Evolutionary conservation across 1,140 invertebrate genomes (phyloP).

Genomic region (Bombus balteatus): DNA sequence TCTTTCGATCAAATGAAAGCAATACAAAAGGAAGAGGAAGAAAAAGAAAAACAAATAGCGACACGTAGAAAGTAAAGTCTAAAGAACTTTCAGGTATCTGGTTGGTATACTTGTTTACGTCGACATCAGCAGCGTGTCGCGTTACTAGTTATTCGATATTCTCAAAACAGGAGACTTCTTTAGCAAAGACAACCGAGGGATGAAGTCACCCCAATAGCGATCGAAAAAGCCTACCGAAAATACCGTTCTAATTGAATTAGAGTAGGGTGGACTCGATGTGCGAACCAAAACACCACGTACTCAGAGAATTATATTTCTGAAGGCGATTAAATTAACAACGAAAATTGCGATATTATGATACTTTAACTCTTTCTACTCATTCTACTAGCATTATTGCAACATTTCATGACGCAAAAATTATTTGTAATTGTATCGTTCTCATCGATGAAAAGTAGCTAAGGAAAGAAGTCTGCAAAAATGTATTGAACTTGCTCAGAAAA

Average conservation of each 20-base stretch:
- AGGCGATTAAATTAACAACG: not conserved
- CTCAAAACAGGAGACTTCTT: conserved; percentile 52
- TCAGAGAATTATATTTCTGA: conserved; percentile 9
- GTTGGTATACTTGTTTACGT: conserved; percentile 26
- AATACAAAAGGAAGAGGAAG: not conserved
- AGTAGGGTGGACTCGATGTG: not conserved
- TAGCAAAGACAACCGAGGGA: conserved; percentile 26
- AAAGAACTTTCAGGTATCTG: conserved; percentile 17
- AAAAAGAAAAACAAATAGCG: not conserved
- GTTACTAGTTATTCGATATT: conserved; percentile 52
- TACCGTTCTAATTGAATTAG: conserved; percentile 40
- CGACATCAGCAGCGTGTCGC: conserved; percentile 31
- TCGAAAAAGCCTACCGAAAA: conserved; percentile 25
- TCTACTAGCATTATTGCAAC: not conserved
- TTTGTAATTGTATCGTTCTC: no score
- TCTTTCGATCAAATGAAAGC: not conserved
- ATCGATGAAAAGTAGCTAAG: not conserved
- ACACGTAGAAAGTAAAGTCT: not conserved
- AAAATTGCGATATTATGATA: not conserved
- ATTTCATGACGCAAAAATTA: not conserved
- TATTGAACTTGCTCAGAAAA: not conserved
- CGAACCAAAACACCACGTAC: not conserved
- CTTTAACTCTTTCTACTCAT: no score
- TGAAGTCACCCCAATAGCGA: conserved; percentile 28
- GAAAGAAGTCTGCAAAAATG: not conserved